Percentiles rank a stretch among this genome's conserved stretches.
Evolutionary conservation across 2,888 invertebrate genomes (phyloP).

Genomic region (Limenitis camilla): DNA sequence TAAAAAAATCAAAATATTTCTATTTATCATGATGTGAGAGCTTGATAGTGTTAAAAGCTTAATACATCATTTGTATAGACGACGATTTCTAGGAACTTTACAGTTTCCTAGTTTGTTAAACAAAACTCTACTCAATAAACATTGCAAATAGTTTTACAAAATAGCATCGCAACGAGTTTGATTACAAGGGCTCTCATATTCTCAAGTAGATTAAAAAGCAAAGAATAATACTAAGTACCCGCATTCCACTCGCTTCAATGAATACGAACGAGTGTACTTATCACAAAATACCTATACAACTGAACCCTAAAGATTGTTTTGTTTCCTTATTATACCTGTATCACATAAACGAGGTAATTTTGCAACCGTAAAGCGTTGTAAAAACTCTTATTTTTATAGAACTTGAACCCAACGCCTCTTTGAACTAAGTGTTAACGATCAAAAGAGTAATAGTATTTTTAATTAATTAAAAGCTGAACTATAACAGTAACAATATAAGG

Average conservation of each 20-base stretch:
- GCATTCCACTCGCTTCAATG: constrained; percentile 29
- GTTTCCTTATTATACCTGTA: constrained; percentile 17
- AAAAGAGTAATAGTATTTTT: neutral
- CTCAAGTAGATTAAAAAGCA: constrained; percentile 16
- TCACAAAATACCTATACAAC: constrained; percentile 18
- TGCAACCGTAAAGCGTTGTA: neutral
- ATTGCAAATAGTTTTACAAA: constrained; percentile 12
- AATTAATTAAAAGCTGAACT: neutral
- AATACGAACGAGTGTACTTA: constrained; percentile 14
- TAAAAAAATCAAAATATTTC: too few relatives aligned
- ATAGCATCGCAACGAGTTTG: constrained; percentile 20
- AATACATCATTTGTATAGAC: neutral
- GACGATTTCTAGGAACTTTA: neutral
- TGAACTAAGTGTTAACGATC: neutral
- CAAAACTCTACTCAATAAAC: constrained; percentile 2
- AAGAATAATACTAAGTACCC: constrained; percentile 28
- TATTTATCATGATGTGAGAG: too few relatives aligned
- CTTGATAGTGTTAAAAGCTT: too few relatives aligned
- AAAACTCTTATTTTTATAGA: neutral
- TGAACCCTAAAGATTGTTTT: constrained; percentile 10
- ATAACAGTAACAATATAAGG: neutral
- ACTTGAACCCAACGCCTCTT: neutral
- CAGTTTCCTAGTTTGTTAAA: neutral
- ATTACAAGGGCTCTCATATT: constrained; percentile 20
- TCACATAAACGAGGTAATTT: neutral